These are phyloP conservation scores for Scolopax bukidnonensis DNA, from an alignment of 2,797 vertebrate genomes.

Conservation along the genomic window DNA sequence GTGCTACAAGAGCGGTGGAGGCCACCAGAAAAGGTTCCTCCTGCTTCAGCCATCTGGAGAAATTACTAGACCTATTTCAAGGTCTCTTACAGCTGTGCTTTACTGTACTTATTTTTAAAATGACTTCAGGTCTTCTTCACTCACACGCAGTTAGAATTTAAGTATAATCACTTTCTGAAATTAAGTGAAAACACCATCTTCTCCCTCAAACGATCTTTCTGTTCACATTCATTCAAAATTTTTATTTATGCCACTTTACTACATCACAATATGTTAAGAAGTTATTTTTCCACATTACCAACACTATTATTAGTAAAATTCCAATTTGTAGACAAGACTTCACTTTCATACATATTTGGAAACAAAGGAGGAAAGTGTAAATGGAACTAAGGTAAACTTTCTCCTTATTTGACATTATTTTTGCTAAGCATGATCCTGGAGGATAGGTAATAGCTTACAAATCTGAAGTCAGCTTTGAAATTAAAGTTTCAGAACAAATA, in stretches of 20 bases:
- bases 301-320: not conserved
- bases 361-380: not conserved
- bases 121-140: not conserved
- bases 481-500: not conserved
- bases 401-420: not conserved
- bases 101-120: not conserved
- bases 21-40: accelerated
- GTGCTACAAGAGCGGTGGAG: not conserved
- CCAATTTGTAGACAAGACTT: not conserved
- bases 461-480: not conserved
- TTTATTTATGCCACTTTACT: not conserved
- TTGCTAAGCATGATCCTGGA: not conserved
- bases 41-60: not conserved
- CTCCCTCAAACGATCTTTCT: not conserved
- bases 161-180: not conserved
- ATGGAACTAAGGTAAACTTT: not conserved
- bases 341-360: not conserved
- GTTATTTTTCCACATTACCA: not conserved
- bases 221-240: not conserved
- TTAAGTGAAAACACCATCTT: not conserved
- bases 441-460: not conserved
- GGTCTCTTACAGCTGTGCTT: not conserved
- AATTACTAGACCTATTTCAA: not conserved
- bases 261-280: not conserved
- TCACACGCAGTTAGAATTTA: not conserved